Conservation (phyloP, 2,113 vertebrate genomes). For the Rhabdomys dilectus region DNA sequence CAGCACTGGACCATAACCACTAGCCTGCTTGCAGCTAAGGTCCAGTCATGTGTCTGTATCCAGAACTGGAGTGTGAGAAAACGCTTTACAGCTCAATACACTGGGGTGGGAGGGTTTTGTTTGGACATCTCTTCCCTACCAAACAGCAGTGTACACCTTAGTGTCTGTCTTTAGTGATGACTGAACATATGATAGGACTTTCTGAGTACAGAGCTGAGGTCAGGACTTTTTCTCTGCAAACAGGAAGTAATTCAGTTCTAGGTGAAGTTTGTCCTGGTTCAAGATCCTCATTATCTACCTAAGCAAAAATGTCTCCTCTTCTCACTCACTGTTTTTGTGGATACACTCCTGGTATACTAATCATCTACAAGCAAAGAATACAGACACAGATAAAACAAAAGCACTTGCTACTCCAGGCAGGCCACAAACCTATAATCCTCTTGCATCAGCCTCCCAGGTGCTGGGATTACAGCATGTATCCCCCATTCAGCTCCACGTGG, state of each 20-base stretch:
- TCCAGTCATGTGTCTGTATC: not conserved
- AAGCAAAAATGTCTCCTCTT: not conserved
- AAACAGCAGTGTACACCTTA: not conserved
- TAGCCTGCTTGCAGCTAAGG: not conserved
- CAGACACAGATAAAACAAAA: not conserved
- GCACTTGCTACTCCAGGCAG: not conserved
- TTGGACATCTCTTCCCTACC: not conserved
- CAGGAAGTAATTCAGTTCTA: not conserved
- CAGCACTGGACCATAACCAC: not conserved
- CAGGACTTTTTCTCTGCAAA: not conserved
- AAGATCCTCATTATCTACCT: constrained; percentile 1
- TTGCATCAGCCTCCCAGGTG: not conserved
- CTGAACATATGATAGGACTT: not conserved
- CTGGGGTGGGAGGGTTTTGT: not conserved
- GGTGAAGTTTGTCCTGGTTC: not conserved
- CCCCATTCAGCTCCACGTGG: not conserved
- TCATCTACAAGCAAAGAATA: not conserved
- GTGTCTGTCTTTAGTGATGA: not conserved
- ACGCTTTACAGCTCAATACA: not conserved
- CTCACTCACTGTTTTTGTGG: not conserved
- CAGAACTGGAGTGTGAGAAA: not conserved
- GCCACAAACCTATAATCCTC: not conserved
- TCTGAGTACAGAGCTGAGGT: not conserved
- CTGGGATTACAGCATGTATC: not conserved
- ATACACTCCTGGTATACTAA: not conserved